phyloP scores from a whole-genome alignment of 2,113 vertebrate species.

The Entosphenus tridentatus region DNA sequence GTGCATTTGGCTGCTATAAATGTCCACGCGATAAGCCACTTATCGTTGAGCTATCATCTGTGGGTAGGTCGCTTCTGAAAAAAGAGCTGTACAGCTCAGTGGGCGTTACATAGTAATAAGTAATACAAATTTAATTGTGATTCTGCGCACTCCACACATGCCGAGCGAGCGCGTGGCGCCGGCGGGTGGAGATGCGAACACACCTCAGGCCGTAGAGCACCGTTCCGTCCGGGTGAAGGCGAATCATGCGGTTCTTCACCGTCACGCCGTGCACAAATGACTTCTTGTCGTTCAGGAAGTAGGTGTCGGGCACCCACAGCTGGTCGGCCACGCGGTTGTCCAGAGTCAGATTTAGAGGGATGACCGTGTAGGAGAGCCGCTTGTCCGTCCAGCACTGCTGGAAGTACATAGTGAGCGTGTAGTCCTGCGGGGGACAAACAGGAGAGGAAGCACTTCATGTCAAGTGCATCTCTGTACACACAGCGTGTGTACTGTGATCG shows the following conservation, averaged over 20 bases:
- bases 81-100: no score
- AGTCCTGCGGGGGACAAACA: slow-evolving; percentile 34
- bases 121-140: no score
- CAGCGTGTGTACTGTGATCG: no score
- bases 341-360: slow-evolving; percentile 68
- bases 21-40: no score
- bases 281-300: slow-evolving; percentile 93
- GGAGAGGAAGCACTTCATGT: no score
- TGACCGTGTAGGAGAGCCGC: slow-evolving; percentile 60
- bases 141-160: no score
- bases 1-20: no score
- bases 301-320: slow-evolving; percentile 89
- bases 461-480: no score
- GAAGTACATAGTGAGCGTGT: slow-evolving; percentile 94
- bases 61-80: no score
- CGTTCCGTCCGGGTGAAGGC: slow-evolving; percentile 78
- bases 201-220: slow-evolving; percentile 74
- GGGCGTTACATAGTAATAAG: no score
- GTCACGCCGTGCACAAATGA: slow-evolving; percentile 76
- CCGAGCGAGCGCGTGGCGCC: no score
- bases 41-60: no score
- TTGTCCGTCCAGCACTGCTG: slow-evolving; percentile 94
- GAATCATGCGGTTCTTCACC: slow-evolving; percentile 73
- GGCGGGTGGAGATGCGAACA: slow-evolving; percentile 12
- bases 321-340: slow-evolving; percentile 75